Evolutionary conservation across 2,888 invertebrate species (phyloP), one percentile per base, ranked within the genome.

Genomic region (Platycheirus rosarum): DNA sequence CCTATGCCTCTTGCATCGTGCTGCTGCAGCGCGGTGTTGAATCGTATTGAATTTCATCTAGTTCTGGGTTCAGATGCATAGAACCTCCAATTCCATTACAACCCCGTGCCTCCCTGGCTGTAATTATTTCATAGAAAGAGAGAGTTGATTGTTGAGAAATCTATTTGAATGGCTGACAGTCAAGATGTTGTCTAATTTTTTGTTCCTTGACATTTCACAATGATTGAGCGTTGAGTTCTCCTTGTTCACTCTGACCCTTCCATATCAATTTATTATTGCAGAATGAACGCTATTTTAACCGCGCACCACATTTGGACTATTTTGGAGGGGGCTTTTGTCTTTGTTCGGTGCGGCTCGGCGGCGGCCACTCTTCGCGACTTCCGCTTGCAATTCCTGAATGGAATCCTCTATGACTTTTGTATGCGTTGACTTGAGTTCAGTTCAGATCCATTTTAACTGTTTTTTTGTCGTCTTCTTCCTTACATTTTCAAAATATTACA

Each of bases 281-380:
- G 29, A 32, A 29, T 44, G 51, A 65, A 62, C 62, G 62, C 66
- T 76, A 76, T 71, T 71, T 48, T 60, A 71, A 63, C 55, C 71
- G 77, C 68, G 77, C 77, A 77, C 55, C 46, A 42, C 48, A 77
- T 73, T 82, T 77, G 57, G 77, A 77, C 82, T 77, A 82, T 73
- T 77, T 71, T 48, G 63, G 66, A 44, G 44, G 60, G 70, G 80
- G 80, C 69, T 69, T 80, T 76, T 80, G 77, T 73, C 68, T 82
- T 77, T 73, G 71, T 68, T 68, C 37, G 3, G 13, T 48, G 18
- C 23, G 16, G 48, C 77, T 48, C 63, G 37, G 60, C 46, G 16
- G 66, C 82, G 82, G 68, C 82, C 82, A 82, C 82, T 82, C 82
- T 82, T 82, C 71, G 82, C 77, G 82, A 82, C 82, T 82, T 77